phyloP scores from a whole-genome alignment of 1,140 invertebrate species.

The Tetramorium simillimum region DNA sequence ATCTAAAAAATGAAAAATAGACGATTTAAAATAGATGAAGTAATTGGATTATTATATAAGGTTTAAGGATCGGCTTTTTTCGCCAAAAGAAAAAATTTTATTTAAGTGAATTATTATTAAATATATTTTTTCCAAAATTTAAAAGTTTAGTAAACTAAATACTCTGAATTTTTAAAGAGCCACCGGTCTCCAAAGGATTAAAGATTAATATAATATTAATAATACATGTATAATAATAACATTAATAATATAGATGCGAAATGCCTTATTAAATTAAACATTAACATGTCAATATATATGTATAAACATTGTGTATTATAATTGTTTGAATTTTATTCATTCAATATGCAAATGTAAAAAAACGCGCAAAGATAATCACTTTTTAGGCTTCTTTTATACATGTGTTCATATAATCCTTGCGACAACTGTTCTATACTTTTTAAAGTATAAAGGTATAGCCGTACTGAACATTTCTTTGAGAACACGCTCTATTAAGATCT shows the following conservation, averaged over 20 bases:
- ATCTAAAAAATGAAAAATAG: background rate
- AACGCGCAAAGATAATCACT: background rate
- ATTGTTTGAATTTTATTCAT: background rate
- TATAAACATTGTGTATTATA: background rate
- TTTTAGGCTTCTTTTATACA: background rate
- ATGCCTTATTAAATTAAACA: too few species aligned
- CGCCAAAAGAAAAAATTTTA: too few species aligned
- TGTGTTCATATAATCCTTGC: background rate
- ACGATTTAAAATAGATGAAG: background rate
- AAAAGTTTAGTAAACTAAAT: too few species aligned
- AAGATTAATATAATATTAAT: too few species aligned
- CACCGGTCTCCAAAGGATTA: too few species aligned
- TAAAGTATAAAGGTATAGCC: background rate
- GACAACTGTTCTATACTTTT: background rate
- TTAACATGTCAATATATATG: too few species aligned
- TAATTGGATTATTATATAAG: background rate
- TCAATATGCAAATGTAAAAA: background rate
- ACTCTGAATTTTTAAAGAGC: too few species aligned
- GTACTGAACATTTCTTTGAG: conserved; percentile 4
- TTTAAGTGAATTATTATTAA: too few species aligned
- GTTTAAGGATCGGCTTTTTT: too few species aligned
- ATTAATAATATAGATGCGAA: too few species aligned
- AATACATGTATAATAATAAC: too few species aligned
- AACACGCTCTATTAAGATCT: background rate
- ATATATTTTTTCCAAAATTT: too few species aligned